Evolutionary conservation across 1,140 invertebrate genomes (phyloP), one percentile per base, ranked within the genome.

Genomic region (Hormaphis cornu): DNA sequence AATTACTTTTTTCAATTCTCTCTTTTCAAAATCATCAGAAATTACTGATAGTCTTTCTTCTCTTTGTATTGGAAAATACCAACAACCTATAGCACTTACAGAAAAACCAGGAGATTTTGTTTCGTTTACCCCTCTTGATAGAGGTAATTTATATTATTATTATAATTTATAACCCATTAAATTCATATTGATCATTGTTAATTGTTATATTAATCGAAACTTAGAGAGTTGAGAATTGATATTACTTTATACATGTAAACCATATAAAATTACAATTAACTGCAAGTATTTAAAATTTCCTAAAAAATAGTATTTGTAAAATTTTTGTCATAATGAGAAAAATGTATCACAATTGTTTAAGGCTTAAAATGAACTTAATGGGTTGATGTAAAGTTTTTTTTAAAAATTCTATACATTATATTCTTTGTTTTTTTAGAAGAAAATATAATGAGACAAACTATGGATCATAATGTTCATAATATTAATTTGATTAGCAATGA

Each of bases 21-120:
- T 44, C 14, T 28, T 48, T n/a, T 66, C 61, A 50, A 66, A n/a
- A 26, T 66, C 61, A 48, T 48, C 18, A 0, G 61, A 66, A 22
- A 48, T 28, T 35, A 66, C 61, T 24, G 61, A 66, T 66, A 44
- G 61, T 24, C 14, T 66, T 0, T 50, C 44, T 48, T 48, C 61
- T 1, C 35, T 50, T 24, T 66, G 50, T 6, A 66, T 26, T 50
- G 44, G 48, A 35, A 66, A 30, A 33, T 42, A 66, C 18, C 61
- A 66, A 10, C 61, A 44, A 4, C 35, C 61, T 33, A 44, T 44
- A 20, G 50, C 50, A 50, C 44, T 66, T 35, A 44, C 48, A 9
- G 61, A 66, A 66, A 66, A 66, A 35, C 40, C 48, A 48, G 61
- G 50, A 66, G 61, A 66, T 35, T 66, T 66, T 66, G 28, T 66